Conservation (phyloP, 2,113 vertebrate species). For the Tetraodon nigroviridis region DNA sequence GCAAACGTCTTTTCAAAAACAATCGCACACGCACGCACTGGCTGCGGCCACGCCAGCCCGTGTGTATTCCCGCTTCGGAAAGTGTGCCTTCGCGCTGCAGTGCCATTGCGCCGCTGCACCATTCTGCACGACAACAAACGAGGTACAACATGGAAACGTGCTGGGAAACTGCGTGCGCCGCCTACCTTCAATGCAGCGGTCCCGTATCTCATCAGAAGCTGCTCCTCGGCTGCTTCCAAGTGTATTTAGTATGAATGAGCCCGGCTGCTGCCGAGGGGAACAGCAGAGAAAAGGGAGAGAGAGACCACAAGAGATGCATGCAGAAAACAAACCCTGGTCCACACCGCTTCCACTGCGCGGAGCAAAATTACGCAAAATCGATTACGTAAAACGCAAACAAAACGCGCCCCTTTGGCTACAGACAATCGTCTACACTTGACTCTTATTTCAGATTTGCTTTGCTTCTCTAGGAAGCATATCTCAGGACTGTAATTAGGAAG, state of each 20-base stretch:
- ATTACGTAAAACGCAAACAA: conserved; percentile 45
- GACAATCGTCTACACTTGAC: neutral
- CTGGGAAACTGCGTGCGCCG: conserved; percentile 13
- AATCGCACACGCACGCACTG: neutral
- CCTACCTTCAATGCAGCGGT: conserved; percentile 49
- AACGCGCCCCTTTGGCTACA: conserved; percentile 10
- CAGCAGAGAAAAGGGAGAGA: conserved; percentile 32
- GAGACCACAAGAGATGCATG: conserved; percentile 24
- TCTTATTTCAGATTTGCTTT: neutral
- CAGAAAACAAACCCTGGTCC: conserved; percentile 47
- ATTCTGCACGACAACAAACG: conserved; percentile 52
- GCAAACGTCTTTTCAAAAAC: neutral
- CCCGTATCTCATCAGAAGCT: conserved; percentile 25
- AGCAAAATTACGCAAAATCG: conserved; percentile 52
- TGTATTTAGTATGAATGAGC: conserved; percentile 8
- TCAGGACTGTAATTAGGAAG: neutral
- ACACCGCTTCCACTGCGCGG: conserved; percentile 36
- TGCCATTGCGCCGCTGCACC: conserved; percentile 61
- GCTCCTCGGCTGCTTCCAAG: conserved; percentile 27
- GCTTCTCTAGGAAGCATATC: neutral
- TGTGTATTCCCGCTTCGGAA: conserved; percentile 38
- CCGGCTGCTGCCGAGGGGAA: conserved; percentile 34
- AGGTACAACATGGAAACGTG: conserved; percentile 43
- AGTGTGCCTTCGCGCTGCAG: neutral
- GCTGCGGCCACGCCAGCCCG: conserved; percentile 26